Evolutionary conservation across 2,113 vertebrate species (phyloP).

Genomic region (Heterotilapia buettikoferi): DNA sequence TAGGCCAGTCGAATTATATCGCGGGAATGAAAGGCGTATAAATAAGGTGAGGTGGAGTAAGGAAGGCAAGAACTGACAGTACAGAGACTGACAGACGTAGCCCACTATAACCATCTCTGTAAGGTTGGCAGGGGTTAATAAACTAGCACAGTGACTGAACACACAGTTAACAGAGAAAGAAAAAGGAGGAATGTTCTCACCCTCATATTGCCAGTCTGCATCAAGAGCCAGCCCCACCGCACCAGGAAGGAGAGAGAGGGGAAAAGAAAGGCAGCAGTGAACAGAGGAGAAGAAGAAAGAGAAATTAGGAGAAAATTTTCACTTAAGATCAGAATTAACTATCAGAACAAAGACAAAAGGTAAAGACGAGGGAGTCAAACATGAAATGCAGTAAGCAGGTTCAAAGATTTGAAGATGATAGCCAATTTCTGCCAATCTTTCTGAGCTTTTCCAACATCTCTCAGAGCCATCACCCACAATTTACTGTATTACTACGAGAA

Average conservation of each 20-base stretch:
- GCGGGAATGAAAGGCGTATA: background rate
- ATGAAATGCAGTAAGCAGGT: background rate
- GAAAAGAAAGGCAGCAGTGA: conserved; percentile 4
- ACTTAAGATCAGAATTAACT: background rate
- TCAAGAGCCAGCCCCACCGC: conserved; percentile 63
- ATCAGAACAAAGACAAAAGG: background rate
- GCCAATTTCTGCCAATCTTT: background rate
- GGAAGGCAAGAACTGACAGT: background rate
- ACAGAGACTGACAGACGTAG: background rate
- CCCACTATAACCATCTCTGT: background rate
- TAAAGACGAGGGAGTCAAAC: background rate
- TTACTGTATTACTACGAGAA: background rate
- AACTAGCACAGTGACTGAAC: conserved; percentile 12
- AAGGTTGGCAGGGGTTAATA: conserved; percentile 37
- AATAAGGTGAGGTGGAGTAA: background rate
- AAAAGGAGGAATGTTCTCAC: conserved; percentile 77
- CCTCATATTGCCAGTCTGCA: conserved; percentile 99
- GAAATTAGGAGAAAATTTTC: background rate
- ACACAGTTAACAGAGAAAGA: background rate
- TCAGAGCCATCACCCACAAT: background rate
- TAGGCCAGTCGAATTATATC: background rate
- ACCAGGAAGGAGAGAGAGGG: conserved; percentile 71
- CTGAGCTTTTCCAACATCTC: background rate
- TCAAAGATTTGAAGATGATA: background rate
- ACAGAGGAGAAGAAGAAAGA: background rate